Evolutionary conservation across 2,888 invertebrate genomes (phyloP).

Genomic region (Nomada lathburiana): DNA sequence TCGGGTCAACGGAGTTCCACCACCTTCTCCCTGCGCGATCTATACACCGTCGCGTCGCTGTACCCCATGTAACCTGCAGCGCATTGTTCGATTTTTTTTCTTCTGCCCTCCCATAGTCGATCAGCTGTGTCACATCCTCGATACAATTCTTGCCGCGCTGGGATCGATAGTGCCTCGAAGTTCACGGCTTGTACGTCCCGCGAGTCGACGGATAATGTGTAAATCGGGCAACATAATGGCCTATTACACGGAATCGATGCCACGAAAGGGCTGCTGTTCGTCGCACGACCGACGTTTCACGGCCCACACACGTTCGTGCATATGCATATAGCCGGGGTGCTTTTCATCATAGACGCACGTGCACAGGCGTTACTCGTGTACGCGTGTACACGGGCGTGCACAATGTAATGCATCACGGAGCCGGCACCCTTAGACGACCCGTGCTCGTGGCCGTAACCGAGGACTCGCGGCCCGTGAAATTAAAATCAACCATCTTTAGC

Average conservation of each 20-base stretch:
- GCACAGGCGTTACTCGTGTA: background rate
- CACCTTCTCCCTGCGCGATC: background rate
- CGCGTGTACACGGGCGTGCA: background rate
- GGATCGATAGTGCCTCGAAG: constrained; percentile 48
- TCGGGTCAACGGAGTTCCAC: background rate
- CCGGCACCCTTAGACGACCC: constrained; percentile 74
- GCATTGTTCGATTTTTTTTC: background rate
- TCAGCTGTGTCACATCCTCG: constrained; percentile 10
- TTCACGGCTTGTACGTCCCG: constrained; percentile 57
- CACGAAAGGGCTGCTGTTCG: constrained; percentile 57
- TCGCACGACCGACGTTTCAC: constrained; percentile 47
- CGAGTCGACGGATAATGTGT: constrained; percentile 66
- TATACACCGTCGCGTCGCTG: background rate
- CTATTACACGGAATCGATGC: constrained; percentile 69
- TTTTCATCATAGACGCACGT: constrained; percentile 5
- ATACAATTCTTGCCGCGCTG: constrained; percentile 31
- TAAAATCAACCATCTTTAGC: constrained; percentile 84
- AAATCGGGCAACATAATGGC: constrained; percentile 68
- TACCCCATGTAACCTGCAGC: background rate
- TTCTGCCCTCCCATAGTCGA: background rate
- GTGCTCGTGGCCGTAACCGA: constrained; percentile 81
- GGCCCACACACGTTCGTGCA: constrained; percentile 44
- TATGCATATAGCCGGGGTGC: constrained; percentile 51
- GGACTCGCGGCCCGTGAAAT: constrained; percentile 84
- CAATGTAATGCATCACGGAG: constrained; percentile 31